phyloP scores from a whole-genome alignment of 2,888 invertebrate genomes.

The Plutella xylostella region DNA sequence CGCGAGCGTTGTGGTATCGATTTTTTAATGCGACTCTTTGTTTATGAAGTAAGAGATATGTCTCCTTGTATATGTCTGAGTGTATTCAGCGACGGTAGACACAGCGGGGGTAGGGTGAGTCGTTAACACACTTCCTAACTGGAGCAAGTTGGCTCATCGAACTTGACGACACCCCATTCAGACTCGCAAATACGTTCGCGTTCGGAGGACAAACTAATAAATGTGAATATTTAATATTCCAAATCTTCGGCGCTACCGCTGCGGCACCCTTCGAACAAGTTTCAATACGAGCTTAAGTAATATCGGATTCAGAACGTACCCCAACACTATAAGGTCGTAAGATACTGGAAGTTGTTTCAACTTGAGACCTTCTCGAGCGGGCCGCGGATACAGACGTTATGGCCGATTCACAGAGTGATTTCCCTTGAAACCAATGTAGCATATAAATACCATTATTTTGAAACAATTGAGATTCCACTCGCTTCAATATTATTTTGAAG shows the following conservation, averaged over 20 bases:
- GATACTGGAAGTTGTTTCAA: slow-evolving; percentile 19
- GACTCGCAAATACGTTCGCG: slow-evolving; percentile 51
- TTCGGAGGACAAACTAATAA: slow-evolving; percentile 64
- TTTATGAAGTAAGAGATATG: slow-evolving; percentile 3
- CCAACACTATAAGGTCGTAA: slow-evolving; percentile 28
- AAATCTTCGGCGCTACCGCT: slow-evolving; percentile 43
- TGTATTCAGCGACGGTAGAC: slow-evolving; percentile 45
- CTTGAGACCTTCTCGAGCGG: slow-evolving; percentile 20
- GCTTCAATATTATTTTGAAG: slow-evolving; percentile 35
- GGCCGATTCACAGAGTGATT: slow-evolving; percentile 62
- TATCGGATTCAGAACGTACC: slow-evolving; percentile 36
- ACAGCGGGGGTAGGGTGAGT: slow-evolving; percentile 36
- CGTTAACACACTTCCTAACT: slow-evolving; percentile 61
- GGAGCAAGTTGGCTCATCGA: slow-evolving; percentile 37
- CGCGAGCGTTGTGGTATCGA: slow-evolving; percentile 51
- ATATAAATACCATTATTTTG: slow-evolving; percentile 68
- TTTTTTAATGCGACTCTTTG: slow-evolving; percentile 51
- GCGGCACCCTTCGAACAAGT: slow-evolving; percentile 28
- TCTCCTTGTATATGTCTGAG: too few species aligned
- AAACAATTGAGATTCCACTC: slow-evolving; percentile 56
- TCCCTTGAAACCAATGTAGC: slow-evolving; percentile 69
- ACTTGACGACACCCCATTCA: slow-evolving; percentile 52
- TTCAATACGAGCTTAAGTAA: slow-evolving; percentile 61
- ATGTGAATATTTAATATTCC: slow-evolving; percentile 68
- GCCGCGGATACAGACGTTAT: slow-evolving; percentile 44